Evolutionary conservation across 2,888 invertebrate genomes (phyloP).

Genomic region (Perizoma flavofasciatum): DNA sequence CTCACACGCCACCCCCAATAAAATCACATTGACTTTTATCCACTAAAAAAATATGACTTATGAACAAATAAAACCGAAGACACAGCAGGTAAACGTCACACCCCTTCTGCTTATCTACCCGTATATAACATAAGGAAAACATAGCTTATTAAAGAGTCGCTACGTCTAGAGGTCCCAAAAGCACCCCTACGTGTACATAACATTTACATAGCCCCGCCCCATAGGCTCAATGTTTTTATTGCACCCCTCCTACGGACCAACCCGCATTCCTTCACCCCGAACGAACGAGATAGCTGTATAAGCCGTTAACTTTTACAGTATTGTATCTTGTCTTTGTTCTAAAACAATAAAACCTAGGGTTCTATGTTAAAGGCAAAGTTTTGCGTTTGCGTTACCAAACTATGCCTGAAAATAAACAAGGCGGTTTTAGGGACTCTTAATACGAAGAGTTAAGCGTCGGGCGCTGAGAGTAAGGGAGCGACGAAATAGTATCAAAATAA

Average conservation of each 20-base stretch:
- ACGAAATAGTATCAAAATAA: too few species aligned
- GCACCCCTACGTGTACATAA: slow-evolving; percentile 36
- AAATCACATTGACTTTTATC: too few species aligned
- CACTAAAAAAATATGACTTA: too few species aligned
- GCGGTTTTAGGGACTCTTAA: too few species aligned
- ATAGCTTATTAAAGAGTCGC: neutral
- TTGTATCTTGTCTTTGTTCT: slow-evolving; percentile 15
- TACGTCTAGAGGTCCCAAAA: slow-evolving; percentile 22
- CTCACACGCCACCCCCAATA: too few species aligned
- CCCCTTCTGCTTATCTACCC: too few species aligned
- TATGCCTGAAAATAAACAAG: too few species aligned
- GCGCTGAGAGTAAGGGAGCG: too few species aligned
- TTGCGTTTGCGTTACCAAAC: neutral
- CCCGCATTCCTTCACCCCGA: slow-evolving; percentile 53
- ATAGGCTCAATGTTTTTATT: slow-evolving; percentile 73
- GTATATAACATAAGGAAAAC: neutral
- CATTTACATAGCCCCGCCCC: slow-evolving; percentile 46
- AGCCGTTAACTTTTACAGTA: slow-evolving; percentile 31
- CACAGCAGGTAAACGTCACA: too few species aligned
- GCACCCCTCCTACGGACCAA: slow-evolving; percentile 59
- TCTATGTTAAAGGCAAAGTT: neutral
- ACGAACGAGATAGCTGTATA: slow-evolving; percentile 63
- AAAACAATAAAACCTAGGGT: neutral
- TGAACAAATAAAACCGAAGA: too few species aligned
- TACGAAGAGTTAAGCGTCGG: too few species aligned